Evolutionary conservation across 2,113 vertebrate species (phyloP).

Genomic region (Pluvialis apricaria): DNA sequence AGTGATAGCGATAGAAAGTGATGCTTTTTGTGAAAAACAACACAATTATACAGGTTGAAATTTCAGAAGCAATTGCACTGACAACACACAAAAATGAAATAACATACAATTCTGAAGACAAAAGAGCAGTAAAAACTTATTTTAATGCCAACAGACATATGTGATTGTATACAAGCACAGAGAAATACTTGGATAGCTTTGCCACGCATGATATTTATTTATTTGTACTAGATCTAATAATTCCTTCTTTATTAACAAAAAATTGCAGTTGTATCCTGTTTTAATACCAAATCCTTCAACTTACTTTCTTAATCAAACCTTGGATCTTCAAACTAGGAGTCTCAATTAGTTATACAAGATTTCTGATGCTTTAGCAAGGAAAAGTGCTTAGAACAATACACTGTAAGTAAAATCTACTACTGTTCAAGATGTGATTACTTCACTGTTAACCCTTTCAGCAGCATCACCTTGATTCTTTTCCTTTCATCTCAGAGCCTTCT

Average conservation of each 20-base stretch:
- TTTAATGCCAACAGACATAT: background rate
- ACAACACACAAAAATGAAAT: background rate
- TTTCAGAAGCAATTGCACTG: background rate
- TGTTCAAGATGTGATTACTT: background rate
- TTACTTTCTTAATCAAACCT: background rate
- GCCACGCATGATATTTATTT: background rate
- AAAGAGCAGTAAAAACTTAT: background rate
- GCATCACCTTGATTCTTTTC: background rate
- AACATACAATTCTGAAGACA: background rate
- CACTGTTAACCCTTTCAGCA: background rate
- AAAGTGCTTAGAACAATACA: background rate
- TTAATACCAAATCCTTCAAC: background rate
- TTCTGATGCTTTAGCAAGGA: background rate
- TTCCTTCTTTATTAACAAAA: background rate
- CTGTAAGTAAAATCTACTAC: background rate
- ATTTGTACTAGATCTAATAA: background rate
- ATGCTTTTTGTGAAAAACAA: background rate
- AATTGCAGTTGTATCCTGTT: background rate
- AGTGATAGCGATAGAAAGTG: background rate
- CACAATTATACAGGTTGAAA: background rate
- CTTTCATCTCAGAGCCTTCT: background rate
- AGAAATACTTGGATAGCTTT: background rate
- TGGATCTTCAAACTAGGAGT: background rate
- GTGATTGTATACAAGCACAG: rapidly evolving
- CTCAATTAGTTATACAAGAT: background rate